These are phyloP conservation scores for Illadopsis cleaveri DNA, from an alignment of 2,113 vertebrate species.

Conservation along the genomic window DNA sequence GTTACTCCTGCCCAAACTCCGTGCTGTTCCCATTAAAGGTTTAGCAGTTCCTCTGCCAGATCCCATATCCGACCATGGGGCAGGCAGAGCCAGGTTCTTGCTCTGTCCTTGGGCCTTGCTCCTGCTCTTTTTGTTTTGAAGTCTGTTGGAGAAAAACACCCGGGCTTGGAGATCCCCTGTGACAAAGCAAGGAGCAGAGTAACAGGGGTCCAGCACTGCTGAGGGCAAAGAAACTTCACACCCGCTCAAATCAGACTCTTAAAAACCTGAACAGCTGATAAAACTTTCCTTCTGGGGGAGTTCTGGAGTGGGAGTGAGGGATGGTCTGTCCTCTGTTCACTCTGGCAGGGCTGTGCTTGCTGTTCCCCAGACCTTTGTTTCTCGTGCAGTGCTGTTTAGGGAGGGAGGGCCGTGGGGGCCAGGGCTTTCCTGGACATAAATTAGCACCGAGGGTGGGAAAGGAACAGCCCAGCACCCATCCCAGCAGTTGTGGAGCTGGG, in stretches of 20 bases:
- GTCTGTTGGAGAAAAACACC: background rate
- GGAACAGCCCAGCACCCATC: background rate
- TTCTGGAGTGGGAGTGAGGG: fast-evolving
- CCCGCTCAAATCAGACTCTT: background rate
- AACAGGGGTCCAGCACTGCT: fast-evolving
- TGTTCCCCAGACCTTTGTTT: background rate
- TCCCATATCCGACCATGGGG: background rate
- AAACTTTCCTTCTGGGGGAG: background rate
- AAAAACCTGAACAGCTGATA: background rate
- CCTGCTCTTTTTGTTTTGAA: background rate
- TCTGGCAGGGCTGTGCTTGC: background rate
- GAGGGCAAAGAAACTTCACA: background rate
- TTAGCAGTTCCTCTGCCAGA: background rate
- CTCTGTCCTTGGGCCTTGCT: background rate
- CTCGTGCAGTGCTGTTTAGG: fast-evolving
- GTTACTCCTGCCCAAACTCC: background rate
- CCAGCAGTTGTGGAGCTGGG: background rate
- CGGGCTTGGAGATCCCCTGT: background rate
- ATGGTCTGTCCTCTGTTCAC: background rate
- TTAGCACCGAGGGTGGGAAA: background rate
- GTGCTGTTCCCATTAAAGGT: background rate
- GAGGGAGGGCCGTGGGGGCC: background rate
- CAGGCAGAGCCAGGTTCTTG: background rate
- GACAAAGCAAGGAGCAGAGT: background rate
- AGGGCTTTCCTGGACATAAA: background rate